Evolutionary conservation across 92 coral and sea anemone genomes (phyloP).

Genomic region (Parazoanthus atlanticus): DNA sequence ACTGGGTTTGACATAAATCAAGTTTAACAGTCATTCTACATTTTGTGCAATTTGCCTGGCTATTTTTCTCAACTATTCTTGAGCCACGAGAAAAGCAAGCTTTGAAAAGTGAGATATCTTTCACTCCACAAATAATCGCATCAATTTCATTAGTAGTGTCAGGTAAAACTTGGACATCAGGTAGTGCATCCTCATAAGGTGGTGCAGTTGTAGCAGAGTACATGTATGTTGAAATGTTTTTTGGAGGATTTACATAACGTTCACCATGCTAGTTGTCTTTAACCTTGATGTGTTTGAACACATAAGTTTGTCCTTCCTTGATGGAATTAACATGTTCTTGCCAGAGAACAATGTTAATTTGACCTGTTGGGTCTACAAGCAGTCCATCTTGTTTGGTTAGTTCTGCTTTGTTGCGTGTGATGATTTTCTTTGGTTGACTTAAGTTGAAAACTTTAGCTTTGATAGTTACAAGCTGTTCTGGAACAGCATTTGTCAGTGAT

Average conservation of each 20-base stretch:
- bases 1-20: background rate
- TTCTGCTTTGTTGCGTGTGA: conserved; percentile 41
- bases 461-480: conserved; percentile 52
- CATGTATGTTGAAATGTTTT: background rate
- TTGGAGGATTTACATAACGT: conserved; percentile 54
- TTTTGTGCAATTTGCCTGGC: background rate
- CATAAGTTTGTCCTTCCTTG: conserved; percentile 34
- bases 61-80: background rate
- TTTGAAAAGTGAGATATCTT: conserved; percentile 1
- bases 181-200: conserved; percentile 19
- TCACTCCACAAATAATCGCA: conserved; percentile 33
- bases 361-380: conserved; percentile 48
- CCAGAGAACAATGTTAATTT: conserved; percentile 43
- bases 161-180: conserved; percentile 43
- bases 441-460: conserved; percentile 55
- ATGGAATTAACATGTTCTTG: conserved; percentile 35
- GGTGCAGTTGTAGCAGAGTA: conserved; percentile 22
- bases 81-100: background rate
- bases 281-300: conserved; percentile 41
- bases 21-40: conserved; percentile 18
- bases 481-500: conserved; percentile 46
- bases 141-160: conserved; percentile 20
- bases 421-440: conserved; percentile 40
- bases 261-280: conserved; percentile 38
- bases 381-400: conserved; percentile 39